Evolutionary conservation across 2,888 invertebrate genomes (phyloP).

Genomic region (Synergus gifuensis): DNA sequence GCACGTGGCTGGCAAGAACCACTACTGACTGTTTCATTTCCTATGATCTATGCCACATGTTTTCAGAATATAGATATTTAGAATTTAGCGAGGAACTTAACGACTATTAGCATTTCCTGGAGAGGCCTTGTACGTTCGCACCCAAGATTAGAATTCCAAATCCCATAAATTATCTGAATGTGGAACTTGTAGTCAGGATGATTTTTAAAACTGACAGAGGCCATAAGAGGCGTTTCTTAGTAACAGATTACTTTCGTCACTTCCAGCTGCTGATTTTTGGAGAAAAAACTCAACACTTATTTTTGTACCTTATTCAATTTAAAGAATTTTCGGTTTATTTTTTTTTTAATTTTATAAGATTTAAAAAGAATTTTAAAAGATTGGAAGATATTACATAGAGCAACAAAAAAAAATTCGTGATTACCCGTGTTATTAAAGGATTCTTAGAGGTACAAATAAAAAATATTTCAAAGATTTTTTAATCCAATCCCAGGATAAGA

Average conservation of each 20-base stretch:
- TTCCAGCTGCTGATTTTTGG: neutral
- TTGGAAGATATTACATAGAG: too few species aligned
- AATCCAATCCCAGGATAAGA: too few species aligned
- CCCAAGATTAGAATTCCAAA: conserved; percentile 37
- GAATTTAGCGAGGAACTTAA: conserved; percentile 59
- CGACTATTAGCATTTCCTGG: conserved; percentile 68
- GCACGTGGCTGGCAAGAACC: conserved; percentile 63
- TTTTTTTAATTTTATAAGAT: too few species aligned
- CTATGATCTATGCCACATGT: conserved; percentile 61
- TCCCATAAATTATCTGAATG: conserved; percentile 2
- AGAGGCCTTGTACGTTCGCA: conserved; percentile 43
- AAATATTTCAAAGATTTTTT: too few species aligned
- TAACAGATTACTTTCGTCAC: neutral
- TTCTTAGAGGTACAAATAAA: too few species aligned
- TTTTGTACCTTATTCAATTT: neutral
- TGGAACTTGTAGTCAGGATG: neutral
- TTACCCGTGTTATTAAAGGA: too few species aligned
- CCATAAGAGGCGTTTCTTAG: conserved; percentile 14
- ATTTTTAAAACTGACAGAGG: conserved; percentile 4
- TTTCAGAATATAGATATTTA: conserved; percentile 19
- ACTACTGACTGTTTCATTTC: conserved; percentile 50
- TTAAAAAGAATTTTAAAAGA: too few species aligned
- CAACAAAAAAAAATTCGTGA: too few species aligned
- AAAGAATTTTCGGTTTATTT: too few species aligned
- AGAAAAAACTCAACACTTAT: neutral